Percentiles rank a stretch among this genome's conserved stretches.
phyloP scores from a whole-genome alignment of 2,888 invertebrate genomes.

The Andrena dorsata region DNA sequence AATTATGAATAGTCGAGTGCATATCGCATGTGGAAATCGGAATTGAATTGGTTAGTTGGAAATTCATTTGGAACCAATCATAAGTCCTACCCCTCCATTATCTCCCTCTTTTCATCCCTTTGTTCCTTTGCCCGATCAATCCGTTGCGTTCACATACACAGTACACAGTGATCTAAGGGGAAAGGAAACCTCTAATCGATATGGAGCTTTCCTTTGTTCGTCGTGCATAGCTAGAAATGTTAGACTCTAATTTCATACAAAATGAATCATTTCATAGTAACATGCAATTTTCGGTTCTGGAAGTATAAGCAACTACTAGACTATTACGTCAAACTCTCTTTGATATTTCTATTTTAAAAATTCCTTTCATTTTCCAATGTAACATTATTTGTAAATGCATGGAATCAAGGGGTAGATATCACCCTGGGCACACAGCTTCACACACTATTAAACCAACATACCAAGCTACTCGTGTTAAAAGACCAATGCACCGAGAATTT shows the following conservation, averaged over 20 bases:
- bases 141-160: slow-evolving; percentile 27
- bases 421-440: no score
- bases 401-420: no score
- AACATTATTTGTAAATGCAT: no score
- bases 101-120: slow-evolving; percentile 15
- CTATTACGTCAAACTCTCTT: not conserved
- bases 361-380: no score
- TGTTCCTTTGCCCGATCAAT: slow-evolving; percentile 15
- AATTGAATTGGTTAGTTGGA: slow-evolving; percentile 67
- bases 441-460: no score
- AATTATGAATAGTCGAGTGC: slow-evolving; percentile 70
- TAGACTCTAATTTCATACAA: not conserved
- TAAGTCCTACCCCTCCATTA: slow-evolving; percentile 31
- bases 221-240: not conserved
- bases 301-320: no score
- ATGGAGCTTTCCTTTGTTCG: not conserved
- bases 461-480: no score
- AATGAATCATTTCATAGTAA: no score
- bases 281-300: no score
- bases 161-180: not conserved
- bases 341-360: no score
- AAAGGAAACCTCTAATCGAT: not conserved
- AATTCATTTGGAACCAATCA: slow-evolving; percentile 70
- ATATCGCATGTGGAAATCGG: slow-evolving; percentile 68
- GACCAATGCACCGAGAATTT: no score